Evolutionary conservation across 30 jellyfish, hydroid and myxozoan species (phyloP).

Genomic region (Hydractinia symbiolongicarpus): DNA sequence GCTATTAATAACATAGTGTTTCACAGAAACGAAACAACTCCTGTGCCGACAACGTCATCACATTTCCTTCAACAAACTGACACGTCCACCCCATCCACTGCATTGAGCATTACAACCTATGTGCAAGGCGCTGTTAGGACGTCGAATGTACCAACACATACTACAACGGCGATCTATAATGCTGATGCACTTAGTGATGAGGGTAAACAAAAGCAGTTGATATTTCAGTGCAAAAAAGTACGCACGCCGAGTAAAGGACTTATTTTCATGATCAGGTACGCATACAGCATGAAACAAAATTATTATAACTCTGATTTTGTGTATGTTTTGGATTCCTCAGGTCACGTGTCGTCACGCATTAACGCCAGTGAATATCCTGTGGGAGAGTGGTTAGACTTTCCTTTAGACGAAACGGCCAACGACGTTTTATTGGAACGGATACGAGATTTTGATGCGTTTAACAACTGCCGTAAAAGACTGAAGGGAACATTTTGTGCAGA

Average conservation of each 20-base stretch:
- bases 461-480: slow-evolving; percentile 2
- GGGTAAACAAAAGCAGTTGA: background rate
- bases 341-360: slow-evolving; percentile 18
- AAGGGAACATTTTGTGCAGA: background rate
- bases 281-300: background rate
- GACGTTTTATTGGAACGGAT: slow-evolving; percentile 3
- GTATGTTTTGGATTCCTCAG: slow-evolving; percentile 4
- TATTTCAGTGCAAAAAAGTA: slow-evolving; percentile 22
- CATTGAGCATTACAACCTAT: background rate
- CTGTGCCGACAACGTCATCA: background rate
- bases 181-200: background rate
- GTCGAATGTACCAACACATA: background rate
- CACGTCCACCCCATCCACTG: background rate
- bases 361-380: slow-evolving; percentile 16
- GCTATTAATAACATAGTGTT: background rate
- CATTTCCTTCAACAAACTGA: background rate
- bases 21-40: background rate
- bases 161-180: background rate
- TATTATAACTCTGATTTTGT: background rate
- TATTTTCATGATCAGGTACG: background rate
- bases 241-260: background rate
- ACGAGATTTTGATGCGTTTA: background rate
- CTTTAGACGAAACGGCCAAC: slow-evolving; percentile 16
- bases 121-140: background rate
- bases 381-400: slow-evolving; percentile 24